Percentiles rank a stretch among this genome's conserved stretches.
Evolutionary conservation across 2,888 invertebrate genomes (phyloP).

Genomic region (Cantharis lateralis): DNA sequence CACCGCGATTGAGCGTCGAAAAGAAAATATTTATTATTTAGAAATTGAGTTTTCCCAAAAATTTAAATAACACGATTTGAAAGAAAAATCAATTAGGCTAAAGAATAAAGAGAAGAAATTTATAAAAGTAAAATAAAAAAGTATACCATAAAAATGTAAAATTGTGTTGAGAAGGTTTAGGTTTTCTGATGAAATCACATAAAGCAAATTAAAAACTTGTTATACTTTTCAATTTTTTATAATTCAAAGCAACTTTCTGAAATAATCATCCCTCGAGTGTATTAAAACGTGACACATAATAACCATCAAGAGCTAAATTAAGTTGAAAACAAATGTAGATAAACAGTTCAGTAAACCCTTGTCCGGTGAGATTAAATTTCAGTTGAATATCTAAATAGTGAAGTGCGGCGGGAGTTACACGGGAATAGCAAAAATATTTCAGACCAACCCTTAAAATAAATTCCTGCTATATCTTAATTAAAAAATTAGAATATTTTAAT

Average conservation of each 20-base stretch:
- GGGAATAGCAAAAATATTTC: not conserved
- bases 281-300: slow-evolving; percentile 7
- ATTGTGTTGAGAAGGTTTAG: not conserved
- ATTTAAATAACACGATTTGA: not conserved
- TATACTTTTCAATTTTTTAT: not conserved
- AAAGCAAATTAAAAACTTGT: not conserved
- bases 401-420: not conserved
- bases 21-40: not conserved
- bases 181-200: not conserved
- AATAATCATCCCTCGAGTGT: not conserved
- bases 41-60: not conserved
- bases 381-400: slow-evolving; percentile 2
- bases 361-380: slow-evolving; percentile 10
- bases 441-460: not conserved
- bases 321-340: slow-evolving; percentile 16
- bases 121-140: not conserved
- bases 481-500: not conserved
- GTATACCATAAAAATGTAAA: not conserved
- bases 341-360: slow-evolving; percentile 13
- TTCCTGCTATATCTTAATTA: not conserved
- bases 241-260: not conserved
- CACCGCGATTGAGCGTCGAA: not conserved
- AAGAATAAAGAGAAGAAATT: not conserved
- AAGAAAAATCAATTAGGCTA: not conserved
- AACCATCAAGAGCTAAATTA: slow-evolving; percentile 12